A percentile compares a stretch with the other conserved stretches of the same genome.
These are phyloP conservation scores for Axis porcinus DNA, from an alignment of 2,113 vertebrate genomes.

Conservation along the genomic window DNA sequence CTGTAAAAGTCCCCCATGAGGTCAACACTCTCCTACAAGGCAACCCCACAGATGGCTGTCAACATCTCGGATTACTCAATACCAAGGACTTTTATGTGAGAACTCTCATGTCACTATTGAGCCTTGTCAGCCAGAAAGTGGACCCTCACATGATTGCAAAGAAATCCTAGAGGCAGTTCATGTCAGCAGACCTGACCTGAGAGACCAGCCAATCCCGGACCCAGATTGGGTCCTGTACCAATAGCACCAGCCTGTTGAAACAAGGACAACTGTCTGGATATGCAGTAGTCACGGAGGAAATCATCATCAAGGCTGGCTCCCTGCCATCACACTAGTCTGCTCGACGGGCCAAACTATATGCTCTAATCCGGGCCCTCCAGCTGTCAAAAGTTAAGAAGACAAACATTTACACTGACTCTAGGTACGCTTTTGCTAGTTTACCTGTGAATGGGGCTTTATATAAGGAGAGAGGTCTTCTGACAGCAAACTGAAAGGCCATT, in stretches of 20 bases:
- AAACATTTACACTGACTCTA: background rate
- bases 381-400: background rate
- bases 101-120: background rate
- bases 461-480: background rate
- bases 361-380: background rate
- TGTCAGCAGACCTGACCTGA: background rate
- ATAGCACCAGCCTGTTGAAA: background rate
- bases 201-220: background rate
- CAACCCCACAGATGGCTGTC: background rate
- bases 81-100: background rate
- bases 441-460: background rate
- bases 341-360: accelerated
- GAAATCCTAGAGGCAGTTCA: background rate
- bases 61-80: background rate
- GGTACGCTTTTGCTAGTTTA: background rate
- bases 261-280: background rate
- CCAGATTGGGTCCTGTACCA: background rate
- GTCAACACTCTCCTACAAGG: background rate
- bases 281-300: background rate
- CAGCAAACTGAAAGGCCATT: background rate
- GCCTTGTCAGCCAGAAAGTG: background rate
- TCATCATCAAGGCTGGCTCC: accelerated
- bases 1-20: background rate
- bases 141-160: background rate
- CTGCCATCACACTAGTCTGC: background rate